A percentile compares a stretch with the other conserved stretches of the same genome.
phyloP scores from a whole-genome alignment of 2,888 invertebrate genomes.

The Drosophila subsilvestris region DNA sequence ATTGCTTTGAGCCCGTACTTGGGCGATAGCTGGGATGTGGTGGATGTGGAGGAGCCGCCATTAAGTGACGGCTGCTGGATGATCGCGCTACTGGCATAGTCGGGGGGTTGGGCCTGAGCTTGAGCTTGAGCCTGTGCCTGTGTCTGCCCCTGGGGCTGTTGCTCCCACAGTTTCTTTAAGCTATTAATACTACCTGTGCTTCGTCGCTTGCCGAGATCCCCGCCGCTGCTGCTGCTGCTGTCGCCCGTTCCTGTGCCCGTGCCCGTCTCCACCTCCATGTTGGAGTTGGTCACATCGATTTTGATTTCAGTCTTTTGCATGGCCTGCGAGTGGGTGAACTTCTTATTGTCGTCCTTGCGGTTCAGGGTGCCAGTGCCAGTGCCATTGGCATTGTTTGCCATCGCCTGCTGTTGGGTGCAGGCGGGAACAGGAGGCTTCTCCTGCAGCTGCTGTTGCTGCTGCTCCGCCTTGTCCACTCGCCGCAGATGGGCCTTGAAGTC shows the following conservation, averaged over 20 bases:
- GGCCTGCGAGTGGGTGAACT: slow-evolving; percentile 50
- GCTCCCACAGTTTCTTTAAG: slow-evolving; percentile 96
- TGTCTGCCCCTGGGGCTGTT: slow-evolving; percentile 84
- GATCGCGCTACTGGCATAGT: slow-evolving; percentile 78
- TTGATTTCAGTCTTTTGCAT: slow-evolving; percentile 84
- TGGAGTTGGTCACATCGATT: slow-evolving; percentile 82
- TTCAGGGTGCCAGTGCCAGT: slow-evolving; percentile 39
- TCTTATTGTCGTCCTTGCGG: slow-evolving; percentile 62
- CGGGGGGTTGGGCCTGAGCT: slow-evolving; percentile 85
- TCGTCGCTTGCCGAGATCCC: slow-evolving; percentile 93
- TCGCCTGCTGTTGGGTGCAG: slow-evolving; percentile 15
- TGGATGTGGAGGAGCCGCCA: slow-evolving; percentile 41
- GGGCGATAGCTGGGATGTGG: slow-evolving; percentile 76
- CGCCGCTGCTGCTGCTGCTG: slow-evolving; percentile 72
- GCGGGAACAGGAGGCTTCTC: slow-evolving; percentile 36
- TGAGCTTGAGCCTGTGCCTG: slow-evolving; percentile 86
- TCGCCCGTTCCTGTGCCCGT: slow-evolving; percentile 26
- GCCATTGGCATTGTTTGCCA: slow-evolving; percentile 56
- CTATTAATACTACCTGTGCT: slow-evolving; percentile 97
- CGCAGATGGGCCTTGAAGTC: slow-evolving; percentile 93
- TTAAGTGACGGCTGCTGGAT: slow-evolving; percentile 56
- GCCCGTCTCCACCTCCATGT: slow-evolving; percentile 52
- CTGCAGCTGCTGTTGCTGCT: slow-evolving; percentile 26
- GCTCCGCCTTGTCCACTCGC: slow-evolving; percentile 88
- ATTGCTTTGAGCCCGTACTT: slow-evolving; percentile 86